These are phyloP conservation scores for Drosophila nikananu DNA, from an alignment of 1,140 invertebrate genomes.

Conservation along the genomic window DNA sequence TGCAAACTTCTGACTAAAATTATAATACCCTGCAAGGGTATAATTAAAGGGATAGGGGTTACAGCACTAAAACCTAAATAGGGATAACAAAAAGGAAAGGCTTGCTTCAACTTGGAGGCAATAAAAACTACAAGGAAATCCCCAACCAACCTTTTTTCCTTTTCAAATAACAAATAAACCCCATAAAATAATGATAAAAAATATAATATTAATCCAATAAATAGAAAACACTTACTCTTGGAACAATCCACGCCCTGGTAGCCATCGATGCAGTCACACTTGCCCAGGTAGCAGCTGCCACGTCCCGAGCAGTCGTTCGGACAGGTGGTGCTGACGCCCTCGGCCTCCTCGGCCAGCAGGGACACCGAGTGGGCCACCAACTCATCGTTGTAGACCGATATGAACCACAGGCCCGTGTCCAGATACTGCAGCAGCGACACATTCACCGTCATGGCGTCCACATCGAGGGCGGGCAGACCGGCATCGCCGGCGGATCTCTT, in stretches of 20 bases:
- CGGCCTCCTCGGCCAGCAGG: constrained; percentile 92
- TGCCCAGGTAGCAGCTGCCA: constrained; percentile 97
- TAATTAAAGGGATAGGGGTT: too few species aligned
- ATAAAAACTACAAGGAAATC: background rate
- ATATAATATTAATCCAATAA: background rate
- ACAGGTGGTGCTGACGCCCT: constrained; percentile 95
- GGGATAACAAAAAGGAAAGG: too few species aligned
- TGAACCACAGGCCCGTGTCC: constrained; percentile 97
- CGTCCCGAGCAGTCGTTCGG: constrained; percentile 97
- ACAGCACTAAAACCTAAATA: too few species aligned
- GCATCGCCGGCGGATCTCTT: constrained; percentile 68
- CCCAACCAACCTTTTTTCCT: background rate
- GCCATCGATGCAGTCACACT: constrained; percentile 98
- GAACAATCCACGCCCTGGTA: constrained; percentile 96
- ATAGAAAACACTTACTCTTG: constrained; percentile 90
- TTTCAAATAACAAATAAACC: background rate
- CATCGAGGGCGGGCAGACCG: constrained; percentile 84
- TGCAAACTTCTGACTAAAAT: too few species aligned
- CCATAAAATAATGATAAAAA: background rate
- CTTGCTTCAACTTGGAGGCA: too few species aligned
- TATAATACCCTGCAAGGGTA: too few species aligned
- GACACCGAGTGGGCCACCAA: constrained; percentile 92
- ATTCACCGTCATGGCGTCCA: constrained; percentile 91
- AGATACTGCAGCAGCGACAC: constrained; percentile 94
- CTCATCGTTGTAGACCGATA: constrained; percentile 98